These are phyloP conservation scores for Trachelus troglodyta DNA, from an alignment of 2,888 invertebrate genomes.

Conservation along the genomic window DNA sequence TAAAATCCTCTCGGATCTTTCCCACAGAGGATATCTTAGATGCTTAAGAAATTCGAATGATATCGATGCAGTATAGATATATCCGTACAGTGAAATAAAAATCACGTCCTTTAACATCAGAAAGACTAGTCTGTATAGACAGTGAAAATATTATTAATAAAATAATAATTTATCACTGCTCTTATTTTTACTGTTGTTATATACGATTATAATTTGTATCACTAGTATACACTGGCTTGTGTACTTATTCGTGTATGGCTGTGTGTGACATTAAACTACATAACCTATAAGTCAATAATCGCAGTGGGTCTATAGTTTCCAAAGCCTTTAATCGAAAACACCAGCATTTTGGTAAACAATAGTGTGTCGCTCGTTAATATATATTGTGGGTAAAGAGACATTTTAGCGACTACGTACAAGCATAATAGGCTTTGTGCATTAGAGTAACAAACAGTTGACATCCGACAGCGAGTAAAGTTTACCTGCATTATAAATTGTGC, in stretches of 20 bases:
- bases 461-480: constrained; percentile 31
- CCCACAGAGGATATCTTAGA: not conserved
- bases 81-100: not conserved
- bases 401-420: constrained; percentile 32
- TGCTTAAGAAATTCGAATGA: not conserved
- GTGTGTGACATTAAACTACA: not conserved
- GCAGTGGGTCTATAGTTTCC: constrained; percentile 40
- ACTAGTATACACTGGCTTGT: not conserved
- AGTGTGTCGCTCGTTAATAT: constrained; percentile 15
- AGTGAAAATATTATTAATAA: too few relatives aligned
- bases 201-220: not conserved
- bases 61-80: not conserved
- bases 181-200: not conserved
- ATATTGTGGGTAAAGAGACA: constrained; percentile 6
- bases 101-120: not conserved
- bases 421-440: constrained; percentile 38
- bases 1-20: not conserved
- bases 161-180: too few relatives aligned
- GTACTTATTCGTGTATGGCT: not conserved
- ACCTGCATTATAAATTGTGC: constrained; percentile 46
- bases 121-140: too few relatives aligned
- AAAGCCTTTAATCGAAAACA: constrained; percentile 53
- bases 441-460: constrained; percentile 26
- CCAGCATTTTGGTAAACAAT: not conserved
- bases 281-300: constrained; percentile 16